Percentiles rank a stretch among this genome's conserved stretches.
phyloP scores from a whole-genome alignment of 1,140 invertebrate genomes.

The Hyposmocoma kahamanoa region DNA sequence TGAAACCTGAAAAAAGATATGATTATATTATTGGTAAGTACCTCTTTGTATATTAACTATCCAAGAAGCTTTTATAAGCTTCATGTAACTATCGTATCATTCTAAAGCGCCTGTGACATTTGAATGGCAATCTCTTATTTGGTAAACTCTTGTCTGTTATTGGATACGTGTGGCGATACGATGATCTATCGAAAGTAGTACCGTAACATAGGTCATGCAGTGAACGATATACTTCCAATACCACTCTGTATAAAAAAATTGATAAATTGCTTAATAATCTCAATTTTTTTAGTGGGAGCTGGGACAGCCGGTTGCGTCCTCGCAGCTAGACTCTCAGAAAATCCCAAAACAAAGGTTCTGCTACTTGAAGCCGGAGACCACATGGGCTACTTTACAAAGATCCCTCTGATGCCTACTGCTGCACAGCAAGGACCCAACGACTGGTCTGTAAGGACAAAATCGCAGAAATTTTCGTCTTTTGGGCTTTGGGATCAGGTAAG shows the following conservation, averaged over 20 bases:
- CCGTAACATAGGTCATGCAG: background rate
- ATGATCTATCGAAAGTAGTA: too few relatives aligned
- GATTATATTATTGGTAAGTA: constrained; percentile 67
- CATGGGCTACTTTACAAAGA: constrained; percentile 76
- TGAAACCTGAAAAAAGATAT: constrained; percentile 49
- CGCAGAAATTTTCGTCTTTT: constrained; percentile 79
- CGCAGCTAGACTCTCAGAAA: constrained; percentile 79
- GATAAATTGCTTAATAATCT: too few relatives aligned
- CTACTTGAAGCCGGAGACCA: constrained; percentile 83
- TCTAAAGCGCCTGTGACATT: background rate
- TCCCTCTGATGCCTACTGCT: constrained; percentile 79
- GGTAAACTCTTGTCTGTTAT: background rate
- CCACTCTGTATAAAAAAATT: too few relatives aligned
- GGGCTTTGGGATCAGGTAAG: constrained; percentile 76
- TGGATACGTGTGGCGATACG: too few relatives aligned
- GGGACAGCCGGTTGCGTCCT: constrained; percentile 88
- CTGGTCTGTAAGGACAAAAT: constrained; percentile 77
- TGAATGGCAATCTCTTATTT: background rate
- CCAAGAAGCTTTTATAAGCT: too few relatives aligned
- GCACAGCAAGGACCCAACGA: constrained; percentile 78
- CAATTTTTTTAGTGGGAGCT: constrained; percentile 78
- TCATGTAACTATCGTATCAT: background rate
- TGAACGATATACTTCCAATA: background rate
- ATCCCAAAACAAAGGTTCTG: constrained; percentile 75
- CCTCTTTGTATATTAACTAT: too few relatives aligned